phyloP scores from a whole-genome alignment of 2,113 vertebrate genomes.

The Pachypanchax playfairii region DNA sequence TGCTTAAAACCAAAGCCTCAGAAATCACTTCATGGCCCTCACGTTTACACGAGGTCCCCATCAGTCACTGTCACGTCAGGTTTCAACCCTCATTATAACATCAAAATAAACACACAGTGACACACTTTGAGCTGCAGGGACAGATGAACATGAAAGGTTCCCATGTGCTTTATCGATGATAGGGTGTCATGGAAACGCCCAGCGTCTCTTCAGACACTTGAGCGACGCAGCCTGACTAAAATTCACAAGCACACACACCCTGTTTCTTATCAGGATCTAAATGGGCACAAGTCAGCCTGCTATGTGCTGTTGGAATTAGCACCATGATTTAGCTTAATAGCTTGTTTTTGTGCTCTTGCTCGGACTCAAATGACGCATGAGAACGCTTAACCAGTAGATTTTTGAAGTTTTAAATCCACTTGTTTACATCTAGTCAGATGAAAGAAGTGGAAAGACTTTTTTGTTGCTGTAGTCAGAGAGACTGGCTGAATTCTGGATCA shows the following conservation, averaged over 20 bases:
- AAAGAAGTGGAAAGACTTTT: constrained; percentile 8
- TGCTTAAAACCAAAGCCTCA: background rate
- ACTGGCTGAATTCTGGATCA: constrained; percentile 13
- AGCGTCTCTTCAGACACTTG: constrained; percentile 56
- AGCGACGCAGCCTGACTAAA: constrained; percentile 41
- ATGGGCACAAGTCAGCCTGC: constrained; percentile 68
- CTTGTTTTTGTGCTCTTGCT: constrained; percentile 47
- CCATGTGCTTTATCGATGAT: constrained; percentile 58
- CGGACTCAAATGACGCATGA: constrained; percentile 20
- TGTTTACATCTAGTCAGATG: constrained; percentile 15
- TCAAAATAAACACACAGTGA: constrained; percentile 19
- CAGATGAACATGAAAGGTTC: constrained; percentile 70
- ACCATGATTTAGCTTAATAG: constrained; percentile 53
- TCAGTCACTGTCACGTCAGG: background rate
- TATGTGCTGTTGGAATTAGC: constrained; percentile 65
- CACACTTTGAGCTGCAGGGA: constrained; percentile 27
- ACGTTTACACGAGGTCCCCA: background rate
- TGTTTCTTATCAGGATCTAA: constrained; percentile 65
- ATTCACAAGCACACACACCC: constrained; percentile 22
- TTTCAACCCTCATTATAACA: background rate
- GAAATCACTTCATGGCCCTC: background rate
- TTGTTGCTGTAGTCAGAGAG: constrained; percentile 1
- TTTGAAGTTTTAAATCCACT: constrained; percentile 32
- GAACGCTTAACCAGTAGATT: constrained; percentile 47
- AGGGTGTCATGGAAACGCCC: constrained; percentile 77